Evolutionary conservation across 2,888 invertebrate species (phyloP).

Genomic region (Athrips mouffetella): DNA sequence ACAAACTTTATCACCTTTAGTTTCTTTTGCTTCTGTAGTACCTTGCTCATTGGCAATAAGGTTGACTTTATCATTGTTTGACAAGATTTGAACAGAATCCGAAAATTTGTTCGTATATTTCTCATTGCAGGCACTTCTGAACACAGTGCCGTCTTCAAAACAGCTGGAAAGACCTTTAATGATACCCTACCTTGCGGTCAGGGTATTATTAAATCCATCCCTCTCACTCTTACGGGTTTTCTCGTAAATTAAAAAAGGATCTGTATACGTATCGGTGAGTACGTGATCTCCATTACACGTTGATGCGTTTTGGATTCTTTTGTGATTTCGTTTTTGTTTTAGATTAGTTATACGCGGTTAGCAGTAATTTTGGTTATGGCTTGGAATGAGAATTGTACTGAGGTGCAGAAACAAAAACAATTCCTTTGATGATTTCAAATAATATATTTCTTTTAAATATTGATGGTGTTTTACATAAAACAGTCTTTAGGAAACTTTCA

Average conservation of each 20-base stretch:
- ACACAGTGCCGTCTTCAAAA: neutral
- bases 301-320: slow-evolving; percentile 67
- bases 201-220: slow-evolving; percentile 66
- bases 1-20: neutral
- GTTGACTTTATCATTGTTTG: neutral
- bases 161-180: slow-evolving; percentile 61
- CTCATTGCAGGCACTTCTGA: neutral
- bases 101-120: neutral
- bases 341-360: slow-evolving; percentile 57
- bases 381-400: neutral
- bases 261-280: slow-evolving; percentile 53
- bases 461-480: too few relatives aligned
- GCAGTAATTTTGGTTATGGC: slow-evolving; percentile 37
- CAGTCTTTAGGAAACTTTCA: too few relatives aligned
- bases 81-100: neutral
- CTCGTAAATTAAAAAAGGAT: slow-evolving; percentile 59
- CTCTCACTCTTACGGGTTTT: slow-evolving; percentile 49
- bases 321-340: slow-evolving; percentile 55
- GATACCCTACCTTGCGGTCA: slow-evolving; percentile 69
- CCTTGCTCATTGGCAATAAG: neutral
- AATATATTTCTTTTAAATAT: too few relatives aligned
- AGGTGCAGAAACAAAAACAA: neutral
- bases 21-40: neutral
- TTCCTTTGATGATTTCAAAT: too few relatives aligned
- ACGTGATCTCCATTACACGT: slow-evolving; percentile 75